A percentile compares a stretch with the other conserved stretches of the same genome.
Conservation (phyloP, 2,888 invertebrate genomes). For the Pteria penguin region DNA sequence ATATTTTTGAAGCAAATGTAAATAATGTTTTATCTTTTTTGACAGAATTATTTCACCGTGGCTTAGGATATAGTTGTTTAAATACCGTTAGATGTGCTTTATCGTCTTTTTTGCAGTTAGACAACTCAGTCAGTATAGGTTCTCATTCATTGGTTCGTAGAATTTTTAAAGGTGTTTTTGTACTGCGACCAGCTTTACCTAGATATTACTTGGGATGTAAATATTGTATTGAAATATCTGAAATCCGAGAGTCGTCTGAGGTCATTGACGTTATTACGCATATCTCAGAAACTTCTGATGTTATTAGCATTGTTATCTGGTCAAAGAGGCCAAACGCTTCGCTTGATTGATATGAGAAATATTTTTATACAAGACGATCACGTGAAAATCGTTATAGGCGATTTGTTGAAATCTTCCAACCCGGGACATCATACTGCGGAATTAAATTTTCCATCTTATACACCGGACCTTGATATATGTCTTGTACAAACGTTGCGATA, state of each 20-base stretch:
- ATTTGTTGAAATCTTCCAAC: slow-evolving; percentile 42
- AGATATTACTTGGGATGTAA: slow-evolving; percentile 44
- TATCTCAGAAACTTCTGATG: slow-evolving; percentile 42
- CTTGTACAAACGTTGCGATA: background rate
- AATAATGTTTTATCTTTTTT: slow-evolving; percentile 28
- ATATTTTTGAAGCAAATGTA: slow-evolving; percentile 25
- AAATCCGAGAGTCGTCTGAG: background rate
- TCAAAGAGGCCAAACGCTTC: slow-evolving; percentile 37
- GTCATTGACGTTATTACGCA: slow-evolving; percentile 18
- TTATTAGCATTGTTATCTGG: slow-evolving; percentile 43
- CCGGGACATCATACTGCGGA: slow-evolving; percentile 34
- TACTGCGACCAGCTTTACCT: slow-evolving; percentile 38
- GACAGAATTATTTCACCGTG: slow-evolving; percentile 24
- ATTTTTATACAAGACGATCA: slow-evolving; percentile 11
- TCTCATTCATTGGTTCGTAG: slow-evolving; percentile 16
- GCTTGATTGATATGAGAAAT: slow-evolving; percentile 27
- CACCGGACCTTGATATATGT: background rate
- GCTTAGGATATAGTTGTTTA: slow-evolving; percentile 41
- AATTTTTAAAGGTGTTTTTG: slow-evolving; percentile 46
- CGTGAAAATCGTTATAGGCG: slow-evolving; percentile 25
- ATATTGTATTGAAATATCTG: slow-evolving; percentile 40
- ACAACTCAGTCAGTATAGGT: slow-evolving; percentile 16
- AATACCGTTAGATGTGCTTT: slow-evolving; percentile 43
- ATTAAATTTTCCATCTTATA: slow-evolving; percentile 9
- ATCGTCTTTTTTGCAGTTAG: slow-evolving; percentile 25